phyloP scores from a whole-genome alignment of 2,797 vertebrate genomes.

The Simalia tracyae region DNA sequence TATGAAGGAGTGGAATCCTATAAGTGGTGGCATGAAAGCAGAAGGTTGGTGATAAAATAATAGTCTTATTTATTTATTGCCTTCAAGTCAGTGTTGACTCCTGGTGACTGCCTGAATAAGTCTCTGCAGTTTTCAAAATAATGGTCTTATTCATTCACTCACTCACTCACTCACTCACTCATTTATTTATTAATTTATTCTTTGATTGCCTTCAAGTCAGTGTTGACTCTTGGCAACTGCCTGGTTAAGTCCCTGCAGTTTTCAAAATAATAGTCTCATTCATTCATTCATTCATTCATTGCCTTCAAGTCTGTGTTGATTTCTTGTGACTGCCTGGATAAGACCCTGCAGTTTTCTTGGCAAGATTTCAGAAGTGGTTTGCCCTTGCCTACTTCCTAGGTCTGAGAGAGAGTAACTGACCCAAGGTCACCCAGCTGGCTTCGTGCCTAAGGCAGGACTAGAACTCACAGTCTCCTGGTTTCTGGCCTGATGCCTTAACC shows the following conservation, averaged over 20 bases:
- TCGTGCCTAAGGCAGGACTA: background rate
- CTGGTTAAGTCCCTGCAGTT: background rate
- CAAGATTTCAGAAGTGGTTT: background rate
- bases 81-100: background rate
- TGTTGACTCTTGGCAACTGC: background rate
- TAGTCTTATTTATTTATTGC: background rate
- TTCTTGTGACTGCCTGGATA: too few relatives aligned
- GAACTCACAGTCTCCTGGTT: background rate
- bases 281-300: too few relatives aligned
- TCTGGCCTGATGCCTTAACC: background rate
- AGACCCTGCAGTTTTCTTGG: background rate
- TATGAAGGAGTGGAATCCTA: too few relatives aligned
- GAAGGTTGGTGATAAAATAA: background rate
- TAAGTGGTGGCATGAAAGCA: background rate
- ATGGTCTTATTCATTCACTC: too few relatives aligned
- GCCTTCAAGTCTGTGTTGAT: too few relatives aligned
- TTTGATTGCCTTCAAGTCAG: background rate
- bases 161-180: too few relatives aligned
- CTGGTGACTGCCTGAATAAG: background rate
- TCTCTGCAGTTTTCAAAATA: background rate
- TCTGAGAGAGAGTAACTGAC: background rate
- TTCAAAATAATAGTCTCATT: too few relatives aligned
- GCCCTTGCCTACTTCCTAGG: background rate
- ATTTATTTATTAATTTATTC: too few relatives aligned
- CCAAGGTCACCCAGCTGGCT: background rate